These are phyloP conservation scores for Malurus alboscapulatus DNA, from an alignment of 2,113 vertebrate genomes.

Conservation along the genomic window DNA sequence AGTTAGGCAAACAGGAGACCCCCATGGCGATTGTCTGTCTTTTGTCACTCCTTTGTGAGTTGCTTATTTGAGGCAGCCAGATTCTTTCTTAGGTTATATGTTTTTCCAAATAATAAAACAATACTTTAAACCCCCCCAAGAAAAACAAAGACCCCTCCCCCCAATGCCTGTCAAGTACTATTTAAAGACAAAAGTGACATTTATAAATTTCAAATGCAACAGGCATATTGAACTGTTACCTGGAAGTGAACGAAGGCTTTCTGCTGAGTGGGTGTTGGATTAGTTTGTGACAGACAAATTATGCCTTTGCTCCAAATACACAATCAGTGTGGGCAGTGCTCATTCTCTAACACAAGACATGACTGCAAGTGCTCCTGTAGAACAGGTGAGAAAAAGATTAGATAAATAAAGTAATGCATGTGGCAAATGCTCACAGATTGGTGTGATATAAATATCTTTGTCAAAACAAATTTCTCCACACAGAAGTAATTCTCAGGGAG, in stretches of 20 bases:
- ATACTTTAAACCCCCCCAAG: not conserved
- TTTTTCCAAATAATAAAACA: not conserved
- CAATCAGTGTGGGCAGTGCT: not conserved
- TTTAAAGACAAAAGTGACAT: not conserved
- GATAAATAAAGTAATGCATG: not conserved
- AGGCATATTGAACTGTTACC: not conserved
- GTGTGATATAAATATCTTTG: not conserved
- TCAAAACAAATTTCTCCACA: not conserved
- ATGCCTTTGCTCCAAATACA: not conserved
- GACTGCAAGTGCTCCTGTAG: not conserved
- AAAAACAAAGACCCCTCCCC: not conserved
- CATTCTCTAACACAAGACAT: not conserved
- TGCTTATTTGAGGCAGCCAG: not conserved
- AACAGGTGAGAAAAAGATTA: not conserved
- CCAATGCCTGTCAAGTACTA: not conserved
- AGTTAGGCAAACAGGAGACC: not conserved
- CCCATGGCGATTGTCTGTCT: not conserved
- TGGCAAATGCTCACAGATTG: not conserved
- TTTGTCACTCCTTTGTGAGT: not conserved
- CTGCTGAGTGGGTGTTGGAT: not conserved
- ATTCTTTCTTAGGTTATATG: not conserved
- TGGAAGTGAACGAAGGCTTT: not conserved
- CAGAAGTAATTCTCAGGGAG: not conserved
- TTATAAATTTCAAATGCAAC: not conserved
- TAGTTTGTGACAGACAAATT: not conserved